Base-by-base conservation (phyloP, 2,797 vertebrate genomes). In the Tangara arthus region DNA sequence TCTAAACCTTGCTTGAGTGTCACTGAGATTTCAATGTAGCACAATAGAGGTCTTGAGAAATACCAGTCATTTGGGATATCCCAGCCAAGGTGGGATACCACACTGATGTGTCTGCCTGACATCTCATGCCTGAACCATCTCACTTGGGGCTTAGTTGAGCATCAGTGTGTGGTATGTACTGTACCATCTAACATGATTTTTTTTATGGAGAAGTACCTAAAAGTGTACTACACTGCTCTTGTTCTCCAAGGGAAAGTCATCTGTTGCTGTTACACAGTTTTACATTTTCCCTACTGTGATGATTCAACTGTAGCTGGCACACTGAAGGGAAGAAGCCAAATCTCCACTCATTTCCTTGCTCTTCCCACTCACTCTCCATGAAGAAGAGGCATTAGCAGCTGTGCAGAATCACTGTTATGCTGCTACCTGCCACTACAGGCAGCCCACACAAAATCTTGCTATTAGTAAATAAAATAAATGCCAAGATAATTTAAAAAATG, bases 401-500 rank as follows among this genome's bases (percentile, higher is more conserved):
- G 89, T 86, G 79, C 66, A 88, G 63, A 83, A 69, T 41, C 79
- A 82, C 87, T 91, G 82, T 83, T 94, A 32, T 28, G 66, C 34
- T 94, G 76, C 87, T 93, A 84, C 87, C 79, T 96, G 87, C 65
- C 0, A 1, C 79, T 83, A 75, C 65, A 55, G 22, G 76, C 79
- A 92, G 76, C 95, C 89, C 94, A 76, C 94, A 81, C 59, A 71
- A 89, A 89, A 47, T 77, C 44, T 71, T 75, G 42, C 26, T 82
- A 72, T 91, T 87, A 81, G 87, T 95, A 97, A 96, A 95, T 92
- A 94, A 94, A 95, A 93, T 85, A 78, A 86, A 83, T 81, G 55
- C 34, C 65, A 66, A 88, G 76, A 86, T 90, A 27, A 92, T 94
- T 83, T 75, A 42, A 93, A 95, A 95, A 93, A 93, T 90, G 0